phyloP scores from a whole-genome alignment of 2,797 vertebrate genomes.

The Catostomus latipinnis region DNA sequence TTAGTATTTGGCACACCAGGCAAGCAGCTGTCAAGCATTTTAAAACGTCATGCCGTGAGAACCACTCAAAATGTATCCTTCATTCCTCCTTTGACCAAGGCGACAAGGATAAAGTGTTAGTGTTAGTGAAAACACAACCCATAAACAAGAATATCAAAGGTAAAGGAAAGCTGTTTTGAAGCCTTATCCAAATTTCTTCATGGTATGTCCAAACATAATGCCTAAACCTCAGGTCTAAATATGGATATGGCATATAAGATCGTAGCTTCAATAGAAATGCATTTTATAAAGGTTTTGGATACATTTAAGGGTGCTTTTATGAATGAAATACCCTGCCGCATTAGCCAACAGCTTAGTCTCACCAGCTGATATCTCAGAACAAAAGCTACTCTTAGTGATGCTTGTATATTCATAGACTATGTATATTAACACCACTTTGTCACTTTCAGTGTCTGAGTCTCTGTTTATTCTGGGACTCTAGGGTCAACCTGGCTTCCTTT shows the following conservation, averaged over 20 bases:
- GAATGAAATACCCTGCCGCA: slow-evolving; percentile 21
- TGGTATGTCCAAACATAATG: slow-evolving; percentile 1
- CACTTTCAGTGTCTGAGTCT: slow-evolving; percentile 12
- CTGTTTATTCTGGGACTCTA: slow-evolving; percentile 3
- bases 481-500: slow-evolving; percentile 56
- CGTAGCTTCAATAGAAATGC: slow-evolving; percentile 17
- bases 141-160: slow-evolving; percentile 45
- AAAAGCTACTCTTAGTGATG: not conserved
- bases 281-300: slow-evolving; percentile 23
- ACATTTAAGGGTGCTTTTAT: slow-evolving; percentile 10
- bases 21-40: slow-evolving; percentile 55
- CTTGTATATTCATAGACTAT: not conserved
- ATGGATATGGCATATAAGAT: slow-evolving; percentile 27
- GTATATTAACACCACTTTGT: slow-evolving; percentile 26
- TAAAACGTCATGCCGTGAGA: slow-evolving; percentile 57
- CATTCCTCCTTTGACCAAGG: slow-evolving; percentile 52
- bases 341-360: slow-evolving; percentile 17
- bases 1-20: slow-evolving; percentile 73
- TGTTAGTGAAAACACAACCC: slow-evolving; percentile 57
- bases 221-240: slow-evolving; percentile 13
- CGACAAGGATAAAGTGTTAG: slow-evolving; percentile 49
- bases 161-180: slow-evolving; percentile 49
- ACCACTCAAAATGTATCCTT: slow-evolving; percentile 56
- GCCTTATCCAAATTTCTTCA: not conserved
- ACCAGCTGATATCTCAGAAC: slow-evolving; percentile 24